Percentiles rank a stretch among this genome's conserved stretches.
Evolutionary conservation across 1,140 invertebrate species (phyloP).

Genomic region (Zaprionus davidi): DNA sequence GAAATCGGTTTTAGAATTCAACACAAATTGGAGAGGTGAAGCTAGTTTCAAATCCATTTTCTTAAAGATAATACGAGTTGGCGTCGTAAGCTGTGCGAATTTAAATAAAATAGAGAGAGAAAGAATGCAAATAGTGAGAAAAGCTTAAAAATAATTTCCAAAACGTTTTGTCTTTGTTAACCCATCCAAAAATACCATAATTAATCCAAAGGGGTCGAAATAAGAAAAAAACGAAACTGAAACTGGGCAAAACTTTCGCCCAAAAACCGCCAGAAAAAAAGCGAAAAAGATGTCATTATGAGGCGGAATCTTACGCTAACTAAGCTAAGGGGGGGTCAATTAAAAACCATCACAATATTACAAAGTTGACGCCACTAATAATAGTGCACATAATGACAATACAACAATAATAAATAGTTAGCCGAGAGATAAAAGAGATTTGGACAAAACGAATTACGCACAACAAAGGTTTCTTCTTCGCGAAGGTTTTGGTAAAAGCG

Average conservation of each 20-base stretch:
- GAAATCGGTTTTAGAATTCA: background rate
- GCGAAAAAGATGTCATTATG: slow-evolving; percentile 74
- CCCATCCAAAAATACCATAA: slow-evolving; percentile 52
- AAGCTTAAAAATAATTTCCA: slow-evolving; percentile 49
- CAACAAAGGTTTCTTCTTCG: slow-evolving; percentile 46
- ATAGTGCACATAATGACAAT: slow-evolving; percentile 42
- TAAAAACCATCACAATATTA: slow-evolving; percentile 54
- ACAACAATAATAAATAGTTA: slow-evolving; percentile 31
- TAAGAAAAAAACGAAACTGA: slow-evolving; percentile 19
- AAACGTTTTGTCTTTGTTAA: slow-evolving; percentile 54
- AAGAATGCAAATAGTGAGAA: slow-evolving; percentile 20
- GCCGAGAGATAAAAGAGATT: slow-evolving; percentile 50
- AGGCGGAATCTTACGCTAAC: slow-evolving; percentile 59
- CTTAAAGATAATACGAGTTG: slow-evolving; percentile 62
- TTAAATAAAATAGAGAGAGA: slow-evolving; percentile 17
- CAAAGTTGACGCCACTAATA: slow-evolving; percentile 61
- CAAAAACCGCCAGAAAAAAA: slow-evolving; percentile 28
- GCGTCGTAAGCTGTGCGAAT: slow-evolving; percentile 63
- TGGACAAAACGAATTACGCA: slow-evolving; percentile 51
- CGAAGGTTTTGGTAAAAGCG: slow-evolving; percentile 51
- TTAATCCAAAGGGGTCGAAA: slow-evolving; percentile 44
- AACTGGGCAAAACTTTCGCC: slow-evolving; percentile 65
- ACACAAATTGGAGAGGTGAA: slow-evolving; percentile 29
- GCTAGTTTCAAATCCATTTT: slow-evolving; percentile 1
- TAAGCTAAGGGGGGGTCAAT: slow-evolving; percentile 51